These are phyloP conservation scores for Dipus sagitta DNA, from an alignment of 2,797 vertebrate genomes.

Conservation along the genomic window DNA sequence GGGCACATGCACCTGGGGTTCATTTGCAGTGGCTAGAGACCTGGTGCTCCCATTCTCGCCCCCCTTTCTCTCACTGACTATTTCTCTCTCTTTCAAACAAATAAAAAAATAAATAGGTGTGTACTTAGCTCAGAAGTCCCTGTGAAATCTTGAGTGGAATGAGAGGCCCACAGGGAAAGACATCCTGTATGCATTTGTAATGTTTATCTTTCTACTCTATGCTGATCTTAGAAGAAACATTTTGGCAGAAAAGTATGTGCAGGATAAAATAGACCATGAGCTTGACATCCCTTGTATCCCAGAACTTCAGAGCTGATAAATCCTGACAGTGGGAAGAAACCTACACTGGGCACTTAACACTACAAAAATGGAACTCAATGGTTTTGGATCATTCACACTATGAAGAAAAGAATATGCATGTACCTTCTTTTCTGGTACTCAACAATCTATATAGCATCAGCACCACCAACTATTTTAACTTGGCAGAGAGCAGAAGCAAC, in stretches of 20 bases:
- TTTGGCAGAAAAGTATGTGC: neutral
- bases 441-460: neutral
- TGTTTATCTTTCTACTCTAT: slow-evolving; percentile 16
- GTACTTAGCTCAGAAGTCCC: neutral
- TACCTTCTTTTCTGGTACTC: neutral
- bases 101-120: too few relatives aligned
- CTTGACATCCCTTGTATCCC: neutral
- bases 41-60: too few relatives aligned
- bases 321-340: neutral
- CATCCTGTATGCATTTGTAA: neutral
- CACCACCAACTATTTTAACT: neutral
- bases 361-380: neutral
- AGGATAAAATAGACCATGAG: neutral
- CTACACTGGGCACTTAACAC: neutral
- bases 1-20: too few relatives aligned
- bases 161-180: neutral
- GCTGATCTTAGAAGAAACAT: neutral
- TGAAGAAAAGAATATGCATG: neutral
- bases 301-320: neutral
- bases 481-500: neutral
- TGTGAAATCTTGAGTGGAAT: neutral
- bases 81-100: too few relatives aligned
- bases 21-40: too few relatives aligned
- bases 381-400: neutral
- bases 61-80: too few relatives aligned